Conservation (phyloP, 1,140 invertebrate species). For the Episyrphus balteatus region DNA sequence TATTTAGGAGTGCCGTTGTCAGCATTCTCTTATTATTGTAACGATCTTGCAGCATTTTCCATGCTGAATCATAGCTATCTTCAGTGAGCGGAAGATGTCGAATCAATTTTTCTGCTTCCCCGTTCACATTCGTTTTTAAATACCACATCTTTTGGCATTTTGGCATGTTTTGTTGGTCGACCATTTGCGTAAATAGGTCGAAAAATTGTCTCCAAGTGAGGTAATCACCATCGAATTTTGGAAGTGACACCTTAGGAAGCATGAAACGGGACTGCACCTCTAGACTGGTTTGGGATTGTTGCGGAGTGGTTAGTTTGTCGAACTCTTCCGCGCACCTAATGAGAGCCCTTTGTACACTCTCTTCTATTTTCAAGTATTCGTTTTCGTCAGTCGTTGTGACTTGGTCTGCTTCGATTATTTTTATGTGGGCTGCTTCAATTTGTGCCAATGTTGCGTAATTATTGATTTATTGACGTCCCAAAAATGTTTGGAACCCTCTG, state of each 20-base stretch:
- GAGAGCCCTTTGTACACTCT: no score
- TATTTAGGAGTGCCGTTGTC: neutral
- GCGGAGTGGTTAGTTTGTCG: no score
- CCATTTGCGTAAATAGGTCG: neutral
- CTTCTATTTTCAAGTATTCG: no score
- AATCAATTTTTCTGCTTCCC: neutral
- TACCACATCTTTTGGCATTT: neutral
- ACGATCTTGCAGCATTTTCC: neutral
- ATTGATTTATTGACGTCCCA: no score
- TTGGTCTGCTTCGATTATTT: no score
- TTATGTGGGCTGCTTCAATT: no score
- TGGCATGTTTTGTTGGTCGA: neutral
- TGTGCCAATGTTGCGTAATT: no score
- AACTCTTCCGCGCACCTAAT: no score
- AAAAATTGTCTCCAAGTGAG: neutral
- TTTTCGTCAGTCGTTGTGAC: no score
- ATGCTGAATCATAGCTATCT: neutral
- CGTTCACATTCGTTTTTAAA: neutral
- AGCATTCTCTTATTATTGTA: neutral
- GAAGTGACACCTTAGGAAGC: neutral
- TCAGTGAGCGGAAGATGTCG: neutral
- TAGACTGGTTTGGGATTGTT: no score
- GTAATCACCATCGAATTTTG: neutral
- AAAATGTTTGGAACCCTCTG: no score
- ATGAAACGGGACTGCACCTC: no score